Evolutionary conservation across 2,113 vertebrate genomes (phyloP).

Genomic region (Strigops habroptila): DNA sequence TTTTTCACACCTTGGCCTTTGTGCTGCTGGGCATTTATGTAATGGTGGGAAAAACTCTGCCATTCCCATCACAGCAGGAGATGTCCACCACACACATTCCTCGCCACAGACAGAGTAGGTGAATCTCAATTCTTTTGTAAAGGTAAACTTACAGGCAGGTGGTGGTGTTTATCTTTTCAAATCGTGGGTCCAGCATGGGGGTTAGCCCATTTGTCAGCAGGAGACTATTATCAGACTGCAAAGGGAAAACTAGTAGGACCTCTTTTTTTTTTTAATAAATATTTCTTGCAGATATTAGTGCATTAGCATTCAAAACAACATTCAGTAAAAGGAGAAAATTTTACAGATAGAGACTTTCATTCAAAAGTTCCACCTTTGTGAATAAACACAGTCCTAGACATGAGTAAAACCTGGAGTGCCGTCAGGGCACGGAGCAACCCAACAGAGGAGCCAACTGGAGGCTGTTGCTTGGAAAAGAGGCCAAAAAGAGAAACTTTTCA

Average conservation of each 20-base stretch:
- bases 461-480: background rate
- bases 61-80: background rate
- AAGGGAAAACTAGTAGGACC: background rate
- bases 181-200: background rate
- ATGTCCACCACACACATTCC: background rate
- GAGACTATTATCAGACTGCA: background rate
- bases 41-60: background rate
- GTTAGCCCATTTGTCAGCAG: background rate
- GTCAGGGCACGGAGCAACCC: background rate
- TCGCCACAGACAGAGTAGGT: rapidly evolving
- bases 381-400: background rate
- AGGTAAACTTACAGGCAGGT: background rate
- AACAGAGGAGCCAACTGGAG: background rate
- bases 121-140: background rate
- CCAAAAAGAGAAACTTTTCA: background rate
- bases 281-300: background rate
- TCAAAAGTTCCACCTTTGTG: background rate
- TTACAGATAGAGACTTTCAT: background rate
- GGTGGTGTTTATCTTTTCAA: background rate
- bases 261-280: rapidly evolving
- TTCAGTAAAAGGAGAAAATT: background rate
- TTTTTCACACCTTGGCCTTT: background rate
- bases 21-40: background rate
- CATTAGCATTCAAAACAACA: background rate
- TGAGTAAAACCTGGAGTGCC: background rate